Conservation (phyloP, 2,888 invertebrate species). For the Pterobdella sp. region DNA sequence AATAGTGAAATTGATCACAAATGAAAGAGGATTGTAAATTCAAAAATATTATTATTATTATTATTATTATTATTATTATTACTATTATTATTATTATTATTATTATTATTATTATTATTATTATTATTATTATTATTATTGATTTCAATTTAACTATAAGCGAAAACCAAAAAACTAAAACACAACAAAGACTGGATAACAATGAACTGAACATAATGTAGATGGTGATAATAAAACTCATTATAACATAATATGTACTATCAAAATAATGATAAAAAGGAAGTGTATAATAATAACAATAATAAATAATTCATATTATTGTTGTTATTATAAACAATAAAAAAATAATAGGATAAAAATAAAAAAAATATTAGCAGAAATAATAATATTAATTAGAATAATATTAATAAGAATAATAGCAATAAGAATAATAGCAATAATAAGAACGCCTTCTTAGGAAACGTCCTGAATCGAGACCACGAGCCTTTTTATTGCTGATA, state of each 20-base stretch:
- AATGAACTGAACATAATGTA: too few species aligned
- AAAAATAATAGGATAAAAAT: background rate
- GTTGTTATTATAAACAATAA: background rate
- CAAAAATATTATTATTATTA: background rate
- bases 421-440: conserved; percentile 20
- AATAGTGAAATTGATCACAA: background rate
- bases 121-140: background rate
- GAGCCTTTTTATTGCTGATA: too few species aligned
- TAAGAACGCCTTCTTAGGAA: background rate
- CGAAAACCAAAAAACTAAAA: background rate
- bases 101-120: background rate
- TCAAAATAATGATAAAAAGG: too few species aligned
- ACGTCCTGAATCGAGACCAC: too few species aligned
- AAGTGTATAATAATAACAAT: too few species aligned
- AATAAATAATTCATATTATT: background rate
- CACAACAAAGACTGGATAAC: too few species aligned
- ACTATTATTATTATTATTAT: background rate
- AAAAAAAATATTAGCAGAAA: conserved; percentile 18
- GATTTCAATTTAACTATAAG: background rate
- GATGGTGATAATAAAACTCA: too few species aligned
- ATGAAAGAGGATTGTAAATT: background rate
- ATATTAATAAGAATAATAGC: conserved; percentile 29
- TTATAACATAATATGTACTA: too few species aligned
- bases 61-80: background rate
- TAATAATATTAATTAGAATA: conserved; percentile 21